A percentile compares a stretch with the other conserved stretches of the same genome.
These are phyloP conservation scores for Sminthurinus signatus DNA, from an alignment of 1,140 invertebrate genomes.

Conservation along the genomic window DNA sequence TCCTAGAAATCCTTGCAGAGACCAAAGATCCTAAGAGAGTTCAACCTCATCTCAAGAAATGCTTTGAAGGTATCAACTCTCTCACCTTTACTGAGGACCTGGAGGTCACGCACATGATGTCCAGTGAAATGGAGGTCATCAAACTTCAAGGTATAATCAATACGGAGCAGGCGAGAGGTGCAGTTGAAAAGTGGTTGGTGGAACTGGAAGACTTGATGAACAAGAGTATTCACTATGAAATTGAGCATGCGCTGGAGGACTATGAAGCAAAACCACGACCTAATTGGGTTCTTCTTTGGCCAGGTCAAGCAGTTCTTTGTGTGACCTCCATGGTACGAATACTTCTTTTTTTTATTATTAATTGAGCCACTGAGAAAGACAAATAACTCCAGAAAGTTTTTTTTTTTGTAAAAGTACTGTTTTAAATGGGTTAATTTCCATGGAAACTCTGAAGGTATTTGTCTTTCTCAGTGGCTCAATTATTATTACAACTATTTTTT, in stretches of 20 bases:
- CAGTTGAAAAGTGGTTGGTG: conserved; percentile 94
- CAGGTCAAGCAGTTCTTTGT: conserved; percentile 79
- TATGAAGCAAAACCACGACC: conserved; percentile 60
- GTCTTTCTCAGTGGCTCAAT: too few relatives aligned
- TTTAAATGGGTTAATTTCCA: too few relatives aligned
- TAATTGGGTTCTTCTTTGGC: conserved; percentile 81
- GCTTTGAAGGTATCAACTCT: conserved; percentile 85
- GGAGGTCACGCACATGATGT: conserved; percentile 84
- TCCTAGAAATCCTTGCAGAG: conserved; percentile 92
- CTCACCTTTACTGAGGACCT: conserved; percentile 77
- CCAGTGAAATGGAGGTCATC: conserved; percentile 80
- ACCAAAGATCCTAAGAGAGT: conserved; percentile 94
- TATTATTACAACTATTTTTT: too few relatives aligned
- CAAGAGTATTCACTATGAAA: conserved; percentile 67
- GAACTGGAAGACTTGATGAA: conserved; percentile 89
- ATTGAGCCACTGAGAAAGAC: too few relatives aligned
- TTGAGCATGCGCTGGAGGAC: conserved; percentile 53
- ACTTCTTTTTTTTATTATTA: too few relatives aligned
- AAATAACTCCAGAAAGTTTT: too few relatives aligned
- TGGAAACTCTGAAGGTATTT: too few relatives aligned
- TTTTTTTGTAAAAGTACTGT: too few relatives aligned
- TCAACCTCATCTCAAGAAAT: conserved; percentile 97
- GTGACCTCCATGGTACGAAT: conserved; percentile 74
- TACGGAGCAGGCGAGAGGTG: conserved; percentile 79
- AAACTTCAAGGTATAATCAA: conserved; percentile 70